phyloP scores from a whole-genome alignment of 2,113 vertebrate species.

The Arenaria interpres region DNA sequence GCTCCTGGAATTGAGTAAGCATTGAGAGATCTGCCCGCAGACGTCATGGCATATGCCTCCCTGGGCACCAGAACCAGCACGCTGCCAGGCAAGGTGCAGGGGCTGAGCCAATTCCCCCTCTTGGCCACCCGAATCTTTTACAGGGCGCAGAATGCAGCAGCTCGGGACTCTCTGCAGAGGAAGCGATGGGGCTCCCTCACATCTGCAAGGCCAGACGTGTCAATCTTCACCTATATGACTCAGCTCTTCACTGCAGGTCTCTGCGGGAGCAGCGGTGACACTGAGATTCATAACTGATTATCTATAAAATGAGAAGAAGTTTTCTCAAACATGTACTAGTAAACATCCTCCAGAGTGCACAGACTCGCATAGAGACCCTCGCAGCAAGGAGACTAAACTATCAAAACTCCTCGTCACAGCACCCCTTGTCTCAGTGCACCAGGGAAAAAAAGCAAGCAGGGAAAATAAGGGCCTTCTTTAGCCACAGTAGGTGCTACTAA shows the following conservation, averaged over 20 bases:
- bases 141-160: background rate
- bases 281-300: background rate
- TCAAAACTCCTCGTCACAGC: background rate
- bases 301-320: background rate
- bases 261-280: background rate
- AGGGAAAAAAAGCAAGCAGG: background rate
- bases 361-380: background rate
- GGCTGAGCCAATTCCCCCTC: background rate
- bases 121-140: background rate
- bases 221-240: background rate
- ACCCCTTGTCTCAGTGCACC: background rate
- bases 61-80: background rate
- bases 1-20: conserved; percentile 4
- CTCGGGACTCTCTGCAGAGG: background rate
- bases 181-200: background rate
- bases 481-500: background rate
- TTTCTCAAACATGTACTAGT: background rate
- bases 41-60: background rate
- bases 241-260: background rate
- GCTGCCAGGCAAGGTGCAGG: background rate
- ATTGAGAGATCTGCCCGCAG: background rate
- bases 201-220: background rate
- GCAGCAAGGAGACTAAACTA: background rate
- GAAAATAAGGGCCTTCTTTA: background rate
- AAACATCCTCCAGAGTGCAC: background rate